These are phyloP conservation scores for Tachina fera DNA, from an alignment of 2,888 invertebrate genomes.

Conservation along the genomic window DNA sequence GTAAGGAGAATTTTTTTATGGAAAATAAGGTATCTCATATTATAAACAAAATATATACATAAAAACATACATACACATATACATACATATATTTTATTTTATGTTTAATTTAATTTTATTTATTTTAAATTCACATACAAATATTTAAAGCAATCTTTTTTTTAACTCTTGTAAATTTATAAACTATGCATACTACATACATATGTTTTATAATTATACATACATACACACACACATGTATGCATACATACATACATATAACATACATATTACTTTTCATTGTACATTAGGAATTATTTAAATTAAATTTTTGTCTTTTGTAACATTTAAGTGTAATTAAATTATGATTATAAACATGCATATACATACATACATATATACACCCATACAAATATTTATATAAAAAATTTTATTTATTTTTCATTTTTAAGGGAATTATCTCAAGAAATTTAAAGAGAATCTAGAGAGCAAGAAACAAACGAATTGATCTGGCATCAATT, in stretches of 20 bases:
- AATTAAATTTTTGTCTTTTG: slow-evolving; percentile 49
- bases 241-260: background rate
- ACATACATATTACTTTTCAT: slow-evolving; percentile 19
- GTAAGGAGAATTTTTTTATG: slow-evolving; percentile 43
- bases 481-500: slow-evolving; percentile 66
- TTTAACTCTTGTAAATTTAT: slow-evolving; percentile 36
- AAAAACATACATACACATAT: background rate
- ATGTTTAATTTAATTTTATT: slow-evolving; percentile 31
- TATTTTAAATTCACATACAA: slow-evolving; percentile 27
- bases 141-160: slow-evolving; percentile 55
- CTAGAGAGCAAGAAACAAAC: slow-evolving; percentile 27
- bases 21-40: slow-evolving; percentile 67
- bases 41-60: slow-evolving; percentile 58
- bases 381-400: slow-evolving; percentile 25
- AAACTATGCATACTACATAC: slow-evolving; percentile 20
- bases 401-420: slow-evolving; percentile 56
- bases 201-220: slow-evolving; percentile 9
- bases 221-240: background rate
- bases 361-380: slow-evolving; percentile 33
- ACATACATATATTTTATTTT: slow-evolving; percentile 42
- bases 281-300: slow-evolving; percentile 33
- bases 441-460: slow-evolving; percentile 46
- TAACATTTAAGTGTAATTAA: slow-evolving; percentile 62
- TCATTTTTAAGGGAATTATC: slow-evolving; percentile 62
- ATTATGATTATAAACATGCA: slow-evolving; percentile 47